phyloP scores from a whole-genome alignment of 2,113 vertebrate genomes.

The Atherinomorus stipes region DNA sequence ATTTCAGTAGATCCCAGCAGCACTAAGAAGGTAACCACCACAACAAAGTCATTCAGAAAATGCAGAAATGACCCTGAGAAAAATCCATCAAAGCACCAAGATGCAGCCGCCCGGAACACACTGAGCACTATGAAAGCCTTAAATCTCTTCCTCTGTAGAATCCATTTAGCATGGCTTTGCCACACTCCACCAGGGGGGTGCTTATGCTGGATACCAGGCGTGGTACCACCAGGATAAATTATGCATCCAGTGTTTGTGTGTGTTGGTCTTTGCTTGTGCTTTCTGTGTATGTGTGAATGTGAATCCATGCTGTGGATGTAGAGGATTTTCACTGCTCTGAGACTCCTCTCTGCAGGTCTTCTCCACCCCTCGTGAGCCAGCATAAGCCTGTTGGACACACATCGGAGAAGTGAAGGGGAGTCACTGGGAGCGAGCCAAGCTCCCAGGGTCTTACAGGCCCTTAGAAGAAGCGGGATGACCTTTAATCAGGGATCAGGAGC shows the following conservation, averaged over 20 bases:
- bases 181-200: slow-evolving; percentile 69
- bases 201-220: slow-evolving; percentile 55
- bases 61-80: slow-evolving; percentile 67
- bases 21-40: slow-evolving; percentile 17
- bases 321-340: slow-evolving; percentile 76
- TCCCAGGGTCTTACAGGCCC: slow-evolving; percentile 79
- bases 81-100: slow-evolving; percentile 77
- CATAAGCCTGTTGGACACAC: slow-evolving; percentile 88
- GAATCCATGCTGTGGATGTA: slow-evolving; percentile 44
- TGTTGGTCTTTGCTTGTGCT: slow-evolving; percentile 45
- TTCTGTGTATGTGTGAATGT: slow-evolving; percentile 50
- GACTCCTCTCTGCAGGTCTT: slow-evolving; percentile 73
- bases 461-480: slow-evolving; percentile 78
- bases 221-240: slow-evolving; percentile 56
- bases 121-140: slow-evolving; percentile 74
- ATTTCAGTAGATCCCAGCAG: slow-evolving; percentile 20
- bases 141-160: slow-evolving; percentile 80
- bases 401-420: slow-evolving; percentile 70
- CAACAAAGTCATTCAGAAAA: slow-evolving; percentile 56
- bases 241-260: slow-evolving; percentile 61
- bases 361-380: slow-evolving; percentile 74
- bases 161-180: slow-evolving; percentile 81
- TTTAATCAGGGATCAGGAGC: slow-evolving; percentile 83
- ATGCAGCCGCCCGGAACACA: slow-evolving; percentile 70
- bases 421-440: slow-evolving; percentile 65